Percentiles rank a stretch among this genome's conserved stretches.
These are phyloP conservation scores for Spilosoma lubricipeda DNA, from an alignment of 2,888 invertebrate species.

Conservation along the genomic window DNA sequence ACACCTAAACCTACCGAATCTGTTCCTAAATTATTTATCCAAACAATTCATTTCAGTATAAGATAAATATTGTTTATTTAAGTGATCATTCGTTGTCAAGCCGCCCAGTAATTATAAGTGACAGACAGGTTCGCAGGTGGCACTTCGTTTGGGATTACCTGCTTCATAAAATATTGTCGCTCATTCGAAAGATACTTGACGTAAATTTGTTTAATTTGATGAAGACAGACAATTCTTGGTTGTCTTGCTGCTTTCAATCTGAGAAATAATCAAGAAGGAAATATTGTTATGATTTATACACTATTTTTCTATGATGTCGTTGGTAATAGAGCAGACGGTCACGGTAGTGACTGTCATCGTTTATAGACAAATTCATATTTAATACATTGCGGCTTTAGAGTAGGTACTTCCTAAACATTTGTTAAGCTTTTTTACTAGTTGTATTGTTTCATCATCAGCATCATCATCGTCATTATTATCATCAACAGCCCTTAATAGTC, in stretches of 20 bases:
- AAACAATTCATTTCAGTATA: neutral
- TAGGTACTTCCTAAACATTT: no score
- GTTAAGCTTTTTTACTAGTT: no score
- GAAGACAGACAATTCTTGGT: neutral
- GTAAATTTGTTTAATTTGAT: conserved; percentile 7
- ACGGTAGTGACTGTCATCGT: no score
- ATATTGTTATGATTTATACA: neutral
- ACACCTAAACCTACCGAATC: neutral
- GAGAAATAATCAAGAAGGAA: neutral
- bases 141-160: conserved; percentile 11
- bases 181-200: neutral
- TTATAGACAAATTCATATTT: no score
- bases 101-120: conserved; percentile 10
- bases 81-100: conserved; percentile 1
- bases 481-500: no score
- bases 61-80: neutral
- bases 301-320: no score
- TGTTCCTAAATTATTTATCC: neutral
- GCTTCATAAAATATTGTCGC: neutral
- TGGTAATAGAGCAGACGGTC: no score
- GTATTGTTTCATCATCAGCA: no score
- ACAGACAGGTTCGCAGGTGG: conserved; percentile 13
- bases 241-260: neutral
- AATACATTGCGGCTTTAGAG: no score
- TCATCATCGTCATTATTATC: no score